Base-by-base conservation (phyloP, 2,113 vertebrate genomes). In the Salvelinus sp. region DNA sequence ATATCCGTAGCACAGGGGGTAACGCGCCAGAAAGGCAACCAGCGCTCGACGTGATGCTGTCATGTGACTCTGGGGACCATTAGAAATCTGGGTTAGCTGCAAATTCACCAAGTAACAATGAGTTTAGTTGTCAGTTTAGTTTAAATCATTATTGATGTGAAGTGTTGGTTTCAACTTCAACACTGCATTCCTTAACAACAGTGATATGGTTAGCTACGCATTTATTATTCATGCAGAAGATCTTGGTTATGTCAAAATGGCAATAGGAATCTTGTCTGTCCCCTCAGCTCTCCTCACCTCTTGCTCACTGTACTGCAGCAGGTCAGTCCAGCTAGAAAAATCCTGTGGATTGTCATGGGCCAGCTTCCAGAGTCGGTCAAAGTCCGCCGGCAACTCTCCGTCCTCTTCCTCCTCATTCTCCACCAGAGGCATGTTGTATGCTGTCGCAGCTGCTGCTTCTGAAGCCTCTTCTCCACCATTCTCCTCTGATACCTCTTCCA, bases 1-100 rank as follows among this genome's bases (percentile, higher is more conserved):
- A 85, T 96, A 96, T 62, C 95, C 95, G 0, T 96, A 96, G 79
- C 95, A 96, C 22, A 96, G 93, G 0, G 95, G 95, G 70, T 95
- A 96, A 2, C 88, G 91, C 0, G 47, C 5, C 7, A 96, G 93
- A 70, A 96, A 96, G 16, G 91, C 93, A 20, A 88, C 91, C 1
- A 95, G 92, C 0, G 94, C 91, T 60, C 88, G 91, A 28, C 92
- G 93, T 9, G 92, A 94, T 0, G 93, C 92, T 0, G 73, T 83
- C 10, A 93, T 73, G 71, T 96, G 91, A 76, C 93, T 91, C 95
- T 96, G 86, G 0, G 73, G 50, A 48, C 0, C 10, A 22, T 62
- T 9, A 22, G n/a, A 62, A 22, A 23, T n/a, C n/a, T 62, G 58
- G 6, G n/a, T 62, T 22, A 62, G 20, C n/a, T 22, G 20, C 38